phyloP scores from a whole-genome alignment of 2,797 vertebrate species.

The Pteronotus mesoamericanus region DNA sequence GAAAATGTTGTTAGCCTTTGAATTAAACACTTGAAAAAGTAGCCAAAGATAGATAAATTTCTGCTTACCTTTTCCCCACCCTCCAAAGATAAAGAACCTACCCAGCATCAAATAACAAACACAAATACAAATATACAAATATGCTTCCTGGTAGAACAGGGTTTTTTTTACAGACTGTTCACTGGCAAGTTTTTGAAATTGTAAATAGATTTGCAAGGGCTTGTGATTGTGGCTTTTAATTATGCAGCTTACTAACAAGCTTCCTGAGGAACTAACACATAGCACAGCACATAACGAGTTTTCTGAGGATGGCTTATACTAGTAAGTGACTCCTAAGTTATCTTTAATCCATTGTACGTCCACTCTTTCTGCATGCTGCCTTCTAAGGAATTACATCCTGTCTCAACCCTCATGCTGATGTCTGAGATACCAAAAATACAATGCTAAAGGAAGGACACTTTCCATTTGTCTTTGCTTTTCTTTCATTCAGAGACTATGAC shows the following conservation, averaged over 20 bases:
- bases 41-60: conserved; percentile 14
- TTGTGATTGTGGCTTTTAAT: not conserved
- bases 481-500: conserved; percentile 89
- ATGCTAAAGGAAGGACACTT: not conserved
- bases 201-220: conserved; percentile 13
- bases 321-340: conserved; percentile 10
- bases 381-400: conserved; percentile 1
- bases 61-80: not conserved
- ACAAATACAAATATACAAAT: too few species aligned
- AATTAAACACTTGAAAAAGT: not conserved
- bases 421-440: not conserved
- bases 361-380: conserved; percentile 1
- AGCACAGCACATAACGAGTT: not conserved
- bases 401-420: conserved; percentile 6
- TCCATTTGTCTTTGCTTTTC: not conserved
- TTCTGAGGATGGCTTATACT: conserved; percentile 23
- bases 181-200: conserved; percentile 51
- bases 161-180: too few species aligned
- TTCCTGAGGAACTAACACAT: not conserved
- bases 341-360: not conserved
- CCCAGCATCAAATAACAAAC: conserved; percentile 11
- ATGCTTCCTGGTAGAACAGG: too few species aligned
- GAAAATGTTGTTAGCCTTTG: not conserved
- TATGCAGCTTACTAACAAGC: not conserved
- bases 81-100: not conserved